Conservation (phyloP, 2,888 invertebrate genomes). For the Yponomeuta cagnagella region DNA sequence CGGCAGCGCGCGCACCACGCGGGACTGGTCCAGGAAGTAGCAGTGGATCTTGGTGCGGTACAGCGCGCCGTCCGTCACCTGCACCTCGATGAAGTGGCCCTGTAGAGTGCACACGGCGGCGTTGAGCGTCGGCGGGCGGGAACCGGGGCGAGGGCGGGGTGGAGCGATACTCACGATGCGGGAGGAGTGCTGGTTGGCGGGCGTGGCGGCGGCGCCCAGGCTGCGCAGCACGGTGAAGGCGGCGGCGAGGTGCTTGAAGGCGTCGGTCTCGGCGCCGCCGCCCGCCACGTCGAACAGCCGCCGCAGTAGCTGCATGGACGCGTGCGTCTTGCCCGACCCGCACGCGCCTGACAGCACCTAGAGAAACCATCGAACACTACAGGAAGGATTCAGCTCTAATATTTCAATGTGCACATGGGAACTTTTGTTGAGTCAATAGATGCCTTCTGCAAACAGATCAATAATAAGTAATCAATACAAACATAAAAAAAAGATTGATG, state of each 20-base stretch:
- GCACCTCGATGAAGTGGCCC: conserved; percentile 97
- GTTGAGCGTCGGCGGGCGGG: no score
- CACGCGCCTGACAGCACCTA: conserved; percentile 79
- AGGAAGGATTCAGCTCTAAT: no score
- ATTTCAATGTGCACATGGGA: no score
- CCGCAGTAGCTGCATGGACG: conserved; percentile 91
- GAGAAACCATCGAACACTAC: no score
- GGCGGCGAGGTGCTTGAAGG: conserved; percentile 96
- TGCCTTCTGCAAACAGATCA: no score
- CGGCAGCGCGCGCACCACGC: conserved; percentile 89
- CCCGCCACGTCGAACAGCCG: conserved; percentile 96
- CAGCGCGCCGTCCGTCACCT: conserved; percentile 95
- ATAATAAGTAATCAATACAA: no score
- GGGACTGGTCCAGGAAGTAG: conserved; percentile 95
- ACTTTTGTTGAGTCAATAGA: no score
- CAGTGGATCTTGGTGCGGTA: conserved; percentile 97
- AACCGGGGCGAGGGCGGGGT: not conserved
- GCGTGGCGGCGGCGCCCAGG: conserved; percentile 92
- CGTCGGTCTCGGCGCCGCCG: conserved; percentile 95
- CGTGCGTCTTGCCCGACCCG: conserved; percentile 95
- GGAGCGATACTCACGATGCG: conserved; percentile 82
- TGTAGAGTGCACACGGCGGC: conserved; percentile 45
- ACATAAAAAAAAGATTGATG: no score
- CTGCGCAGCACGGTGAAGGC: conserved; percentile 95
- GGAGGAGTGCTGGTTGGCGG: conserved; percentile 93